Base-by-base conservation (phyloP, 2,888 invertebrate genomes). In the Pseudolycoriella hygida region DNA sequence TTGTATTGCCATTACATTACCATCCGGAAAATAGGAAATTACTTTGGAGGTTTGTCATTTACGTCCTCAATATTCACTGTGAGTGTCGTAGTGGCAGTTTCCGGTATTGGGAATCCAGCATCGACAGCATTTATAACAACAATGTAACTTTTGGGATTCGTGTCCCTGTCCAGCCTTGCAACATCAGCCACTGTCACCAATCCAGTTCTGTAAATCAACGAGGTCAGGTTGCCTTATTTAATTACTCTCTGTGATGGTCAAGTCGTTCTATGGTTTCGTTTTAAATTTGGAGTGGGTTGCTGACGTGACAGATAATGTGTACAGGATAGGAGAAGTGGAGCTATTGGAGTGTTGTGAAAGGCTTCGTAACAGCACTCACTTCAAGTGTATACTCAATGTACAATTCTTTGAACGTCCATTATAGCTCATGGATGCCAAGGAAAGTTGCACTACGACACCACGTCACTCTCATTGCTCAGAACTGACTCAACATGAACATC, bases 1-100 rank as follows among this genome's bases (percentile, higher is more conserved):
- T 15, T 17, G 15, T 38, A 37, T 14, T 32, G 18, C 17, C 17
- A 39, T 15, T 5, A 17, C 17, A n/a, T 15, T 17, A 25, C 12
- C 14, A 38, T 25, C 2, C 37, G 25, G n/a, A 25, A 44, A 25
- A 38, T 46, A 2, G 31, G 25, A 3, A 38, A 42, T 44, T 41
- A 47, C 50, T 60, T 72, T 0, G 89, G 89, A 14, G 83, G 74
- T 55, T 87, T 87, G 56, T 89, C 83, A 54, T 88, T 88, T 1
- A 83, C 78, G 53, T 84, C 84, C 53, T 76, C 68, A 3, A 85
- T 73, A 38, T 73, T 76, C 2, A 85, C 76, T 46, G 74, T 77
- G 1, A 78, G 80, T 0, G 79, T 80, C 0, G 84, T 77, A 0
- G 82, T 81, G 0, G 83, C 84, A 0, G 84, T 84, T 66, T 83